Conservation (phyloP, 2,888 invertebrate species). For the Calliopum simillimum region DNA sequence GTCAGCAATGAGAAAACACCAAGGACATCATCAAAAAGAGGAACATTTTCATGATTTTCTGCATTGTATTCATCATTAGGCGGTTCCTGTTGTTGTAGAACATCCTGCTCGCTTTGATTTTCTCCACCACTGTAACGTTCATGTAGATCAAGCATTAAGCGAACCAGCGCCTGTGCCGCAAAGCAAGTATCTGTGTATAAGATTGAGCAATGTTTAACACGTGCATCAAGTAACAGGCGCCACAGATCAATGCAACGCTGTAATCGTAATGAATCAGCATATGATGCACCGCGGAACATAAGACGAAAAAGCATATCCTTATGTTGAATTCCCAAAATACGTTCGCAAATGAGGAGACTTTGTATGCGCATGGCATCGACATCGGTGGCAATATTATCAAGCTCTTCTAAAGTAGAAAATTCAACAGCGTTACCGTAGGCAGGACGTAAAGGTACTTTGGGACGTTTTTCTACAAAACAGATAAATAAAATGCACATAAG, state of each 20-base stretch:
- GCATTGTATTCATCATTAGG: conserved; percentile 31
- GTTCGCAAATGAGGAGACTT: conserved; percentile 86
- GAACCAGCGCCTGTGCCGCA: conserved; percentile 85
- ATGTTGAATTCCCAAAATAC: conserved; percentile 87
- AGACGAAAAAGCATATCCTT: conserved; percentile 87
- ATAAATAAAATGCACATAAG: conserved; percentile 13
- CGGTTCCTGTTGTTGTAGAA: neutral
- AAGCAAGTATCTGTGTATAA: conserved; percentile 85
- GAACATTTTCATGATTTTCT: conserved; percentile 62
- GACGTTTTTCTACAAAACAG: conserved; percentile 69
- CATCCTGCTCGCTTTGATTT: conserved; percentile 58
- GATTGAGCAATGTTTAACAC: conserved; percentile 83
- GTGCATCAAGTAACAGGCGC: conserved; percentile 83
- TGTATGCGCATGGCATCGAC: conserved; percentile 88
- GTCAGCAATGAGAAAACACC: conserved; percentile 78
- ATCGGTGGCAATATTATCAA: conserved; percentile 80
- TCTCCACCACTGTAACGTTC: conserved; percentile 68
- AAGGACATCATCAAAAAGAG: conserved; percentile 77
- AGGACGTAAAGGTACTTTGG: conserved; percentile 70
- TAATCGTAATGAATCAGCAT: conserved; percentile 79
- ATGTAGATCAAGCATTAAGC: conserved; percentile 82
- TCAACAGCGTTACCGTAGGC: conserved; percentile 79
- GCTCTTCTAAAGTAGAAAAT: conserved; percentile 78
- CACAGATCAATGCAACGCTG: conserved; percentile 90
- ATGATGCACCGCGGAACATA: conserved; percentile 80